Percentiles rank a stretch among this genome's conserved stretches.
phyloP scores from a whole-genome alignment of 2,113 vertebrate genomes.

The Lycocorax pyrrhopterus region DNA sequence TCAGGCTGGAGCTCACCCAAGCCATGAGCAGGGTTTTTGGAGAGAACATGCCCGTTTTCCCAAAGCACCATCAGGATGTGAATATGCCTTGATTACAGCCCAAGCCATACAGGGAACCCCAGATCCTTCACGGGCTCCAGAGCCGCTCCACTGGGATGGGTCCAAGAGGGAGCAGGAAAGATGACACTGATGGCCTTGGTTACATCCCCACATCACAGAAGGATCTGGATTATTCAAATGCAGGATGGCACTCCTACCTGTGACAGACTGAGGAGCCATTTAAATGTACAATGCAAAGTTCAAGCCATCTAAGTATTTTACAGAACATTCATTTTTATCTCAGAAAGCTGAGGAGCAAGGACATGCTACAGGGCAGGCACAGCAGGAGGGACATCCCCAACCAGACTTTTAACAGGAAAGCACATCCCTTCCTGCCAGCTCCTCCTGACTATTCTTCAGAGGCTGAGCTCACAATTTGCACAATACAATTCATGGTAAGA shows the following conservation, averaged over 20 bases:
- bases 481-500: accelerated
- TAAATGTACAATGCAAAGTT: neutral
- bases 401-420: neutral
- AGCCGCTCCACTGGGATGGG: neutral
- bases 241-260: neutral
- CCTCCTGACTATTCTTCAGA: neutral
- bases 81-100: neutral
- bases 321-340: neutral
- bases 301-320: neutral
- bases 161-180: neutral
- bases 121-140: neutral
- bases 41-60: neutral
- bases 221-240: neutral
- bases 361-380: neutral
- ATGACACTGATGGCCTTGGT: neutral
- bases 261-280: neutral
- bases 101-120: accelerated
- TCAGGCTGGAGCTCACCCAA: neutral
- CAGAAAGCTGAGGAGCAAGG: neutral
- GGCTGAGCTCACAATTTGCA: neutral
- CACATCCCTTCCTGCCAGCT: neutral
- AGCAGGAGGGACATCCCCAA: neutral
- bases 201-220: neutral
- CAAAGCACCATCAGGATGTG: neutral
- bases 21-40: neutral